Evolutionary conservation across 2,888 invertebrate genomes (phyloP), one percentile per base, ranked within the genome.

Genomic region (Cheilosia vulpina): DNA sequence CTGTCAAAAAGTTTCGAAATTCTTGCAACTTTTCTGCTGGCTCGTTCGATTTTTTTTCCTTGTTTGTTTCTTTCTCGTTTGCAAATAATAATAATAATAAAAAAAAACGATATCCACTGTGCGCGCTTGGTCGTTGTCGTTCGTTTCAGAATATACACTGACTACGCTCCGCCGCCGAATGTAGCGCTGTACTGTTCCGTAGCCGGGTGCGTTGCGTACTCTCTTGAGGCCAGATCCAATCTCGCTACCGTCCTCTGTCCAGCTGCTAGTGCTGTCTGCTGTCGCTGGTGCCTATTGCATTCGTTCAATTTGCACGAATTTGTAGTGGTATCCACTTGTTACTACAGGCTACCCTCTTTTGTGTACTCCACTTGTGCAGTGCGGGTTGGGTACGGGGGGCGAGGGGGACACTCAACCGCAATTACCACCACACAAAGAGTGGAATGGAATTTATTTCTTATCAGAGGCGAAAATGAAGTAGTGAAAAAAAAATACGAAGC

Each of bases 91-190:
- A 62, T 38, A 69, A 57, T 43, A 53, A 69, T 71, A 78, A 52
- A 68, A 68, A 63, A 69, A 27, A 6, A 47, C 55, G 63, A 58
- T 58, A 72, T 69, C 69, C 78, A 83, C 69, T 53, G 58, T 53
- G 69, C 73, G 66, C 87, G 88, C 87, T 88, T 77, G 87, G 87
- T 87, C 88, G 88, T 77, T 83, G 88, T 88, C 88, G 89, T 88
- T 88, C 88, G 88, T 88, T 87, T 89, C 89, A 88, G 88, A 88
- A 87, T 87, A 60, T 87, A 84, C 85, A 89, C 89, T 89, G 85
- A 88, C 78, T 72, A 38, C 58, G 57, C 24, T 55, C 43, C 45
- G 38, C 53, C 47, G 58, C 53, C 47, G 50, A 72, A 65, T 60
- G 71, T 66, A 53, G 79, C 71, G 55, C 58, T 80, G 84, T 79